Evolutionary conservation across 2,888 invertebrate genomes (phyloP), one percentile per base, ranked within the genome.

Genomic region (Notodromas monacha): DNA sequence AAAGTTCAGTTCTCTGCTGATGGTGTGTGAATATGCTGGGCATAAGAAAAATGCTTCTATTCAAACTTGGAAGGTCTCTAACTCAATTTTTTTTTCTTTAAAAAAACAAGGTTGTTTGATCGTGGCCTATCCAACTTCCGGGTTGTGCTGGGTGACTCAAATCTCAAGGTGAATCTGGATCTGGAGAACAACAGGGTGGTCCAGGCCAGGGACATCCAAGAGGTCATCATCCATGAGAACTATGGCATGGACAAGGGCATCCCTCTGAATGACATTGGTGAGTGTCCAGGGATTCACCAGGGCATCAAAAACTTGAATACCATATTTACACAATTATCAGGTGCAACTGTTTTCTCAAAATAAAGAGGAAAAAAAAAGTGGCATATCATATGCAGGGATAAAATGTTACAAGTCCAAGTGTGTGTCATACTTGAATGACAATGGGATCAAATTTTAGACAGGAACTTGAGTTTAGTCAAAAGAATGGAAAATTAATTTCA

Each of bases 91-190:
- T 21, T 6, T 6, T 8, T 21, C n/a, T 21, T n/a, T 21, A 8
- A 21, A 21, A 21, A 8, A 8, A 21, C n/a, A 32, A 38, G 37
- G 28, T 30, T 38, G 30, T 16, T 33, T 16, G 8, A 15, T 6
- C 28, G 30, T 3, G 30, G 33, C 11, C 28, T 36, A 21, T 15
- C 29, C 3, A 16, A 30, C 4, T 33, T 33, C 16, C 8, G 31
- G 11, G 36, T 37, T 11, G 34, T 38, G 6, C 15, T 37, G 26
- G 38, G 38, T 1, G 36, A 37, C 33, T 36, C 36, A 12, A 36
- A 38, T 26, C 33, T 38, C 26, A 21, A 16, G 12, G 32, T 34
- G 13, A 31, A 34, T 26, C 28, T 38, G 26, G 36, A 35, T n/a
- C 8, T 6, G 21, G 21, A 21, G n/a, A 8, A 8, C 21, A 21